Evolutionary conservation across 2,888 invertebrate genomes (phyloP), one percentile per base, ranked within the genome.

Genomic region (Argyra leucocephala): DNA sequence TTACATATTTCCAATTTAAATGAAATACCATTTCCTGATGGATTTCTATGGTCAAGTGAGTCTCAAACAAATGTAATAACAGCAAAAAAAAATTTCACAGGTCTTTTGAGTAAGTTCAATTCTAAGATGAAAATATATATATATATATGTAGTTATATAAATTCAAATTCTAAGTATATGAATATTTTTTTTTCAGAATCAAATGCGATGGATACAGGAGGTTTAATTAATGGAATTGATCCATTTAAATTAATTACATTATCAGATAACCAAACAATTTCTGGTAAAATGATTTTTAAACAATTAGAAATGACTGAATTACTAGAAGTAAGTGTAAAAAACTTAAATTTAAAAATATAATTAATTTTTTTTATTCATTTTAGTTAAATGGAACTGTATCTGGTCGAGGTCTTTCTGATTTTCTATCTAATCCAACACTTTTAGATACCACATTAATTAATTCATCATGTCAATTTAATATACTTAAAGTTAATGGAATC

Each of bases 341-440:
- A 18, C 37, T 37, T 12, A 3, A 22, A n/a, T 31, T 63, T 22
- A 18, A 26, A 59, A 22, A 7, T 61, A n/a, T 59, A 22, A 22
- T 58, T 3, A 60, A 60, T 21, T 57, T 15, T 63, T 58, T 61
- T 57, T 65, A 24, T 23, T 64, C 66, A 66, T 74, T 76, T 61
- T 69, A 85, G 83, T 75, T 84, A 0, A 76, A 81, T 67, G 84
- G 83, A 2, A 77, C 78, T 15, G 75, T 83, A 6, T 76, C 76
- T 10, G 83, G 83, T 1, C 73, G 76, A 62, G 73, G 78, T 65
- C 67, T 79, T 0, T 74, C 77, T n/a, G 76, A 80, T 12, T 78
- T 81, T 58, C 71, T 81, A 1, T 70, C 78, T 10, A 83, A 83
- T 74, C 81, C 82, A 57, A 80, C 80, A 0, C 68, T 86, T 2